These are phyloP conservation scores for Nerophis ophidion DNA, from an alignment of 2,113 vertebrate species.

Conservation along the genomic window DNA sequence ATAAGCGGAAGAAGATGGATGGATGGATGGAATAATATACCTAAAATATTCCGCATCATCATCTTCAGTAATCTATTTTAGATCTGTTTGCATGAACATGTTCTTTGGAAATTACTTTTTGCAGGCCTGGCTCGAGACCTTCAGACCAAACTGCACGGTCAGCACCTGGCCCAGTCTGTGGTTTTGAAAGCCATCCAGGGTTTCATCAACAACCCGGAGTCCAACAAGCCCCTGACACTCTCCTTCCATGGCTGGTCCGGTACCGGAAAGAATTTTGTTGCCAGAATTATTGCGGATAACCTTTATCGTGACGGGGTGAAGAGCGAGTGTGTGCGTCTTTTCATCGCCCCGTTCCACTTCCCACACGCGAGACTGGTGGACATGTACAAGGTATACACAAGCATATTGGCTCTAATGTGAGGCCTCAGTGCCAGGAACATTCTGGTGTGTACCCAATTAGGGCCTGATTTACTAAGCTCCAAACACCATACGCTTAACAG, in stretches of 20 bases:
- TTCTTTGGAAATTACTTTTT: neutral
- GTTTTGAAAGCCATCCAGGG: slow-evolving; percentile 72
- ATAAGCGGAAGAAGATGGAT: too few relatives aligned
- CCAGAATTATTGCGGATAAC: slow-evolving; percentile 81
- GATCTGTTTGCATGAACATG: too few relatives aligned
- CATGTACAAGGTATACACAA: slow-evolving; percentile 79
- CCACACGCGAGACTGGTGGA: slow-evolving; percentile 80
- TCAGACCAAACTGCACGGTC: slow-evolving; percentile 79
- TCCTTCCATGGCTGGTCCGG: slow-evolving; percentile 96
- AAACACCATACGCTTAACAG: too few relatives aligned
- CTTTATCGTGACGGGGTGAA: slow-evolving; percentile 83
- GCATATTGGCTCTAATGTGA: neutral
- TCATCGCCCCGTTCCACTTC: slow-evolving; percentile 87
- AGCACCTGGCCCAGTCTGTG: slow-evolving; percentile 81
- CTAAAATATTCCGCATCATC: too few relatives aligned
- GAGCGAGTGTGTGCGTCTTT: slow-evolving; percentile 84
- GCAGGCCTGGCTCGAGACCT: slow-evolving; percentile 82
- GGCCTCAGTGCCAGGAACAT: slow-evolving; percentile 1
- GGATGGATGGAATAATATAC: too few relatives aligned
- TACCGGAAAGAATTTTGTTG: slow-evolving; percentile 94
- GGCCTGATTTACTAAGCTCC: neutral
- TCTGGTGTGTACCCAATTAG: neutral
- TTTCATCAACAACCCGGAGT: slow-evolving; percentile 74
- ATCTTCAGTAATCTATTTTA: too few relatives aligned
- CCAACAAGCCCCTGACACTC: slow-evolving; percentile 80